Percentiles rank a stretch among this genome's conserved stretches.
Evolutionary conservation across 2,888 invertebrate species (phyloP).

Genomic region (Encarsia formosa): DNA sequence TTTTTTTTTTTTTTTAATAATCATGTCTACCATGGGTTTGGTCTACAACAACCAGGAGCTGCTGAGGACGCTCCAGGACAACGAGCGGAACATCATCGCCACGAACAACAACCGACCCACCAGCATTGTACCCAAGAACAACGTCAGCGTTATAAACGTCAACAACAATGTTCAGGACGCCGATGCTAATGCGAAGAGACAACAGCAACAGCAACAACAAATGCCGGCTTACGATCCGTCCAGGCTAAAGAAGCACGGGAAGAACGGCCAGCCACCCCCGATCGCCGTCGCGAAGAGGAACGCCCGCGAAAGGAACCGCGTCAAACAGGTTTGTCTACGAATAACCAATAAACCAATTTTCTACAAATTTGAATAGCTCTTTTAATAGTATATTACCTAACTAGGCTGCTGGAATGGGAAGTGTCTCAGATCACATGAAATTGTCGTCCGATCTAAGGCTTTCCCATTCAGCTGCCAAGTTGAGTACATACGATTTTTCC

Average conservation of each 20-base stretch:
- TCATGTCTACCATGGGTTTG: conserved; percentile 47
- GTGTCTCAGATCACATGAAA: no score
- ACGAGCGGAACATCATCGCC: neutral
- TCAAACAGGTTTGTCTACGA: conserved; percentile 89
- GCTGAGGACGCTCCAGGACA: conserved; percentile 46
- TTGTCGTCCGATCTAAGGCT: no score
- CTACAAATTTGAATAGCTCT: no score
- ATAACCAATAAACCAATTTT: no score
- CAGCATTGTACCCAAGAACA: conserved; percentile 35
- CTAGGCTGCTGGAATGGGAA: no score
- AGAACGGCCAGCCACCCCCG: conserved; percentile 62
- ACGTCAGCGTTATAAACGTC: conserved; percentile 25
- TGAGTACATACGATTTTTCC: no score
- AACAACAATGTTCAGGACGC: conserved; percentile 21
- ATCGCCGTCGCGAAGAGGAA: conserved; percentile 84
- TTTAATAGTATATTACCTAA: no score
- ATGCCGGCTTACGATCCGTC: conserved; percentile 54
- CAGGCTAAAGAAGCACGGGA: conserved; percentile 49
- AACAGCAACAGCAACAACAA: conserved; percentile 6
- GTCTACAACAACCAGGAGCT: conserved; percentile 46
- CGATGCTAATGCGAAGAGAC: conserved; percentile 1
- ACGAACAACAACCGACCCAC: conserved; percentile 22
- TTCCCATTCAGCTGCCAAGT: no score
- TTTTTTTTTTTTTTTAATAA: neutral
- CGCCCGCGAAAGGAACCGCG: conserved; percentile 87